phyloP scores from a whole-genome alignment of 2,797 vertebrate genomes.

The Helostoma temminkii region DNA sequence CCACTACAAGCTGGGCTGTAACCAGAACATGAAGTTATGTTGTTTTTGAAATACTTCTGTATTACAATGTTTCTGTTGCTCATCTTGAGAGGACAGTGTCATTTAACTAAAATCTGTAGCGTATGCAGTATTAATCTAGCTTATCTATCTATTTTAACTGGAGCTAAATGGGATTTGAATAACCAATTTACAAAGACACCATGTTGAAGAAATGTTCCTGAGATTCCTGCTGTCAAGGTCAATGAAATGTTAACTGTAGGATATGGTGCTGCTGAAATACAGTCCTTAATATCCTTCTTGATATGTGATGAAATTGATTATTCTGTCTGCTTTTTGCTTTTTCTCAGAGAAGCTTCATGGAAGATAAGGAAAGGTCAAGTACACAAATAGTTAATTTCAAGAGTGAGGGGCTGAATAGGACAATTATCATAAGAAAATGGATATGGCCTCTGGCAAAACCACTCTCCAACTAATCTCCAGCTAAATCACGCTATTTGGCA shows the following conservation, averaged over 20 bases:
- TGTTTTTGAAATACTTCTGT: not conserved
- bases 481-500: conserved; percentile 52
- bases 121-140: not conserved
- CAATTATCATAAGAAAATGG: conserved; percentile 47
- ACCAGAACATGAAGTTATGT: not conserved
- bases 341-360: not conserved
- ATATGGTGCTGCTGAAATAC: conserved; percentile 16
- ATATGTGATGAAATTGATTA: too few species aligned
- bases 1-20: too few species aligned
- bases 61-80: not conserved
- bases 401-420: conserved; percentile 16
- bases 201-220: conserved; percentile 16
- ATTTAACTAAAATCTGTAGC: not conserved
- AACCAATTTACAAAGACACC: not conserved
- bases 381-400: conserved; percentile 38
- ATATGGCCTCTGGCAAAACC: conserved; percentile 41
- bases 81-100: too few species aligned
- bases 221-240: conserved; percentile 24
- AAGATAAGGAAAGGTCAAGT: not conserved
- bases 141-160: too few species aligned
- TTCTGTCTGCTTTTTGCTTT: too few species aligned
- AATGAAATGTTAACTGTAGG: conserved; percentile 58
- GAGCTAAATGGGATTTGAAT: too few species aligned
- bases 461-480: conserved; percentile 38
- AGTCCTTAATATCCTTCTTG: not conserved